These are phyloP conservation scores for Spea bombifrons DNA, from an alignment of 2,113 vertebrate genomes.

Conservation along the genomic window DNA sequence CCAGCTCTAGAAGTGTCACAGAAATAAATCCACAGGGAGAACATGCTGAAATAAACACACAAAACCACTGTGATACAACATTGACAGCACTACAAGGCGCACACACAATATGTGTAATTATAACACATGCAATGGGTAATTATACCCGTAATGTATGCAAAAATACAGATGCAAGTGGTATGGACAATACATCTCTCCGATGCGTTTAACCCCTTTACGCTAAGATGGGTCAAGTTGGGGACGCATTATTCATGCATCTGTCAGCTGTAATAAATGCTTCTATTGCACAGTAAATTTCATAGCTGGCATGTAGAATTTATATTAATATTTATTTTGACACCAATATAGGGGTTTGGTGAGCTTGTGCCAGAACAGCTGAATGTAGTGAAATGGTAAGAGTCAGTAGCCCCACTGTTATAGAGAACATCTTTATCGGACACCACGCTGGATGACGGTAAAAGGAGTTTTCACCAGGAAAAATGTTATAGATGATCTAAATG, in stretches of 20 bases:
- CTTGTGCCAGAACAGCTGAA: not conserved
- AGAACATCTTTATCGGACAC: not conserved
- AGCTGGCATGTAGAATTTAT: conserved; percentile 30
- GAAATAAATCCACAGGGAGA: not conserved
- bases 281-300: conserved; percentile 24
- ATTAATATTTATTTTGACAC: not conserved
- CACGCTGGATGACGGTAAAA: not conserved
- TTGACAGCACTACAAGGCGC: not conserved
- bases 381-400: not conserved
- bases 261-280: conserved; percentile 15
- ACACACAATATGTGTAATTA: not conserved
- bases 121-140: not conserved
- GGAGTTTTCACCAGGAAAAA: not conserved
- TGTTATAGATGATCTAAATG: not conserved
- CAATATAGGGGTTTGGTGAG: not conserved
- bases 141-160: not conserved
- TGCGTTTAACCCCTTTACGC: conserved; percentile 6
- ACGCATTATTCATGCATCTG: conserved; percentile 33
- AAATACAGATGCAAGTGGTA: not conserved
- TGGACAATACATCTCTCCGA: conserved; percentile 22
- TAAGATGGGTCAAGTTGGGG: conserved; percentile 4
- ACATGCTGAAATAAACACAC: not conserved
- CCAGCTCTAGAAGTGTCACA: not conserved
- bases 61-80: not conserved
- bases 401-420: not conserved